Evolutionary conservation across 2,888 invertebrate genomes (phyloP).

Genomic region (Tanypteryx hageni): DNA sequence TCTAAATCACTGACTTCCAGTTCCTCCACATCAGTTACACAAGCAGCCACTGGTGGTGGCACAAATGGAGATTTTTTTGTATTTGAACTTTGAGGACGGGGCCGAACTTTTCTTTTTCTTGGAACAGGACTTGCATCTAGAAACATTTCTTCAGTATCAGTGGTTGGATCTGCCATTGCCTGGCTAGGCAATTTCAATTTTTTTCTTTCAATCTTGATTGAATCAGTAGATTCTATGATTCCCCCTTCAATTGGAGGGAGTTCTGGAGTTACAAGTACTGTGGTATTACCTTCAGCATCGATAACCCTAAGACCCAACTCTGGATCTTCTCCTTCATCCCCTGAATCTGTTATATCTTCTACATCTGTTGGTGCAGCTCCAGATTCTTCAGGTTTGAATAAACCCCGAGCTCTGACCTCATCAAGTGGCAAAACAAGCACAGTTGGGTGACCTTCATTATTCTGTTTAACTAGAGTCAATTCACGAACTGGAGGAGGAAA

Average conservation of each 20-base stretch:
- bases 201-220: slow-evolving; percentile 68
- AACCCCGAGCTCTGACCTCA: slow-evolving; percentile 69
- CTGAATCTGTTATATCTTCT: slow-evolving; percentile 74
- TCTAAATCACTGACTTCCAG: slow-evolving; percentile 74
- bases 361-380: slow-evolving; percentile 72
- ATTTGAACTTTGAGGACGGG: slow-evolving; percentile 24
- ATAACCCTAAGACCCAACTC: slow-evolving; percentile 64
- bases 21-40: slow-evolving; percentile 75
- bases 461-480: slow-evolving; percentile 75
- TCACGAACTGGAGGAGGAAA: slow-evolving; percentile 76
- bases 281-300: slow-evolving; percentile 42
- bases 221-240: slow-evolving; percentile 70
- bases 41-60: neutral
- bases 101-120: slow-evolving; percentile 62
- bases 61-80: slow-evolving; percentile 29
- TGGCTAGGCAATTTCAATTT: slow-evolving; percentile 69
- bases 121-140: slow-evolving; percentile 66
- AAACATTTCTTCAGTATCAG: slow-evolving; percentile 76
- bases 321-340: slow-evolving; percentile 71
- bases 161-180: slow-evolving; percentile 72
- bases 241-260: slow-evolving; percentile 71
- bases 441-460: slow-evolving; percentile 74
- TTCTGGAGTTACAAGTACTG: slow-evolving; percentile 67
- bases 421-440: slow-evolving; percentile 76
- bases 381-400: slow-evolving; percentile 65